A percentile compares a stretch with the other conserved stretches of the same genome.
These are phyloP conservation scores for Chionodraco myersi DNA, from an alignment of 2,113 vertebrate species.

Conservation along the genomic window DNA sequence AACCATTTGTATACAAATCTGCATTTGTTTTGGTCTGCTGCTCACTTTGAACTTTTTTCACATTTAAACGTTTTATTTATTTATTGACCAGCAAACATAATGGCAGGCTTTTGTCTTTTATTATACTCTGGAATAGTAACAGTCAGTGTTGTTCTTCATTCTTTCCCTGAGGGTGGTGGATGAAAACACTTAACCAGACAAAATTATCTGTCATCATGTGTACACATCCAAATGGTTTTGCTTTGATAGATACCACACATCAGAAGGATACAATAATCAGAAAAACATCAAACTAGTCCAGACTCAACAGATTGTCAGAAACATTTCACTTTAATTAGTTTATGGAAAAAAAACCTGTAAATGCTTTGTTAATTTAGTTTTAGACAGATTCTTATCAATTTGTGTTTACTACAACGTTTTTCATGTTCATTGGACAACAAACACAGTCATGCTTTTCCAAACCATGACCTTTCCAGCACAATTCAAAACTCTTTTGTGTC, in stretches of 20 bases:
- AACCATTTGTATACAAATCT: conserved; percentile 27
- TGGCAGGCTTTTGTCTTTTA: conserved; percentile 20
- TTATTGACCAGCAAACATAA: conserved; percentile 39
- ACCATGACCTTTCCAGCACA: background rate
- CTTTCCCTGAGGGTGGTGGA: conserved; percentile 12
- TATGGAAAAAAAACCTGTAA: conserved; percentile 40
- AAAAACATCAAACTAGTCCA: conserved; percentile 30
- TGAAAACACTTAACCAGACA: conserved; percentile 42
- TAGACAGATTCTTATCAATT: conserved; percentile 33
- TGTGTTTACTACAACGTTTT: conserved; percentile 25
- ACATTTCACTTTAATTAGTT: conserved; percentile 42
- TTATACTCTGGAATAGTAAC: conserved; percentile 28
- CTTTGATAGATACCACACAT: conserved; percentile 41
- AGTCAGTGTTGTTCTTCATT: conserved; percentile 24
- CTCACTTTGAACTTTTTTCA: conserved; percentile 34
- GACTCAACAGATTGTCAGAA: conserved; percentile 34
- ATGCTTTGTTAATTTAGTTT: conserved; percentile 29
- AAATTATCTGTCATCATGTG: conserved; percentile 63
- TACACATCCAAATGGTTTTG: conserved; percentile 40
- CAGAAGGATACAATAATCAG: conserved; percentile 24
- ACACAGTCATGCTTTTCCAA: background rate
- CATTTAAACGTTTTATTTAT: conserved; percentile 31
- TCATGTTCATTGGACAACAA: conserved; percentile 17
- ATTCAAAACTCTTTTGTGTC: background rate
- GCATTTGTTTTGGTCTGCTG: conserved; percentile 44